Evolutionary conservation across 2,888 invertebrate species (phyloP).

Genomic region (Pristionchus maxplancki): DNA sequence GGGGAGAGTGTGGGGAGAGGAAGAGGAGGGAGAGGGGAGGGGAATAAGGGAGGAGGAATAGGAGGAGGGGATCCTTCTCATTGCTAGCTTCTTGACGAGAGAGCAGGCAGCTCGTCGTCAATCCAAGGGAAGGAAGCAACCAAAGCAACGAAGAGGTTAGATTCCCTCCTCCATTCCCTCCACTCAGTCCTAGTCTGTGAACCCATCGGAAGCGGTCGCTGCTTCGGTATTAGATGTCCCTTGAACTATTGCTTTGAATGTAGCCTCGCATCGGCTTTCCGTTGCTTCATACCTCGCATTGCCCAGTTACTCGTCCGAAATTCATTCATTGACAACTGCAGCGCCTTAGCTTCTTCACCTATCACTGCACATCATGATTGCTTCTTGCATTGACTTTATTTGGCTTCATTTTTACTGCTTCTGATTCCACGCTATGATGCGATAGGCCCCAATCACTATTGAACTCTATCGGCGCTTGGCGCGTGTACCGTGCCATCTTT

Average conservation of each 20-base stretch:
- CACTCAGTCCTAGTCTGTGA: neutral
- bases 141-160: conserved; percentile 24
- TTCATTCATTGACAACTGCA: neutral
- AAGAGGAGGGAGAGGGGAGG: conserved; percentile 13
- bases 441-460: neutral
- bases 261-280: neutral
- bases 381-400: neutral
- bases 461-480: conserved; percentile 21
- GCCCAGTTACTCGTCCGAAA: neutral
- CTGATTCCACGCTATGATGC: neutral
- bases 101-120: conserved; percentile 46
- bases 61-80: neutral
- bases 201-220: neutral
- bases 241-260: neutral
- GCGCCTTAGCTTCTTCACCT: neutral
- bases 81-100: conserved; percentile 44
- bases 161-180: neutral
- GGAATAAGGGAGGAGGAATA: neutral
- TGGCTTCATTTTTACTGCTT: neutral
- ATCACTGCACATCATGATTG: neutral
- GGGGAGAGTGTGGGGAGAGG: conserved; percentile 11
- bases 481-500: neutral
- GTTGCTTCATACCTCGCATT: neutral
- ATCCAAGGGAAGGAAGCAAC: neutral
- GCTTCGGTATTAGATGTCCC: neutral